Percentiles rank a stretch among this genome's conserved stretches.
Evolutionary conservation across 2,113 vertebrate genomes (phyloP).

Genomic region (Chaetorhynchus papuensis): DNA sequence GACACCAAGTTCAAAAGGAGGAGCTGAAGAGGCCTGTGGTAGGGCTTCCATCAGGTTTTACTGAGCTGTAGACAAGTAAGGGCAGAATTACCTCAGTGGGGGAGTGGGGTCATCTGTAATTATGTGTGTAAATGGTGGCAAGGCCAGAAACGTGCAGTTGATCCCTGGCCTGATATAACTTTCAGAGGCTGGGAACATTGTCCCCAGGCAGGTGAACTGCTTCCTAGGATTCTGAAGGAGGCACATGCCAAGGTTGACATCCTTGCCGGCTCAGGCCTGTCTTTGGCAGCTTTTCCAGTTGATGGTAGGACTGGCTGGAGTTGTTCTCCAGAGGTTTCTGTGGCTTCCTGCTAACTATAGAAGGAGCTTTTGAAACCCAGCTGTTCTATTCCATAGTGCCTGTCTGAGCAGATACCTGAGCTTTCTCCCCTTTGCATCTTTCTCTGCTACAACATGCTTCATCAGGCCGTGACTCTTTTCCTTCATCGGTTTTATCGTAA

Average conservation of each 20-base stretch:
- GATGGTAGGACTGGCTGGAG: not conserved
- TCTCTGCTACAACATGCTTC: not conserved
- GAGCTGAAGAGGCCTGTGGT: not conserved
- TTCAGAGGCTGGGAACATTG: not conserved
- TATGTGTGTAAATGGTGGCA: rapidly evolving
- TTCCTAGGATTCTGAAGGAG: not conserved
- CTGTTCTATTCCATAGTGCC: not conserved
- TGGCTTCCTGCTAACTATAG: not conserved
- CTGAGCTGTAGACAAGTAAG: not conserved
- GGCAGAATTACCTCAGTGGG: not conserved
- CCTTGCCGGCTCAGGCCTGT: not conserved
- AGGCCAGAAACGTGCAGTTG: rapidly evolving
- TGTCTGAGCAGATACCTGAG: not conserved
- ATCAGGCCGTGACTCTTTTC: not conserved
- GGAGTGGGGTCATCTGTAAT: not conserved
- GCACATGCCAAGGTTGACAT: not conserved
- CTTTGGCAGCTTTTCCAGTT: not conserved
- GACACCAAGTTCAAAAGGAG: not conserved
- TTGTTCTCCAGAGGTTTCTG: not conserved
- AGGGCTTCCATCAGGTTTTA: not conserved
- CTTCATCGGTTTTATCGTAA: not conserved
- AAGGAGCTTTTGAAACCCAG: not conserved
- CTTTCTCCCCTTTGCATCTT: not conserved
- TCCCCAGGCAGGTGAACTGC: not conserved
- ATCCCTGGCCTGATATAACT: rapidly evolving